Evolutionary conservation across 2,888 invertebrate species (phyloP), one percentile per base, ranked within the genome.

Genomic region (Cephus runcator): DNA sequence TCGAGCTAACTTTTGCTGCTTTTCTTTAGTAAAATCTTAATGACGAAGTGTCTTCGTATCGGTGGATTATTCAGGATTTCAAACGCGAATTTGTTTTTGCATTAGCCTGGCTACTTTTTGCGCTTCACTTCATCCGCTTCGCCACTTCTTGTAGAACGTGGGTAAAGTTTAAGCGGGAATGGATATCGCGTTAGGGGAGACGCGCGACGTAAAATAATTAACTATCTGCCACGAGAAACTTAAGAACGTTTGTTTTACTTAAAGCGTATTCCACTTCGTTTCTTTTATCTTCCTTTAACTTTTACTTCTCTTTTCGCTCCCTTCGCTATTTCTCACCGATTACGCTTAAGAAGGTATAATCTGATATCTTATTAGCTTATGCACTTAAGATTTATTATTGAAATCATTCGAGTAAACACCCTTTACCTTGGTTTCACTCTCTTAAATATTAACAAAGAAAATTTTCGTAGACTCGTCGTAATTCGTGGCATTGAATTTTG

Each of bases 181-280:
- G 78, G 83, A 84, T 85, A 84, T 85, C 83, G 84, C 83, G 82
- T 87, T 85, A 86, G 81, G 80, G 77, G 79, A 83, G 83, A 82
- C 83, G 83, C 81, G 87, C 56, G 56, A 56, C 56, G 56, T 83
- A 85, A 88, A 89, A 89, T 89, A 88, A 89, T 88, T 88, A 89
- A 88, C 88, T 87, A 84, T 83, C 81, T 84, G 84, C 81, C 83
- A 81, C 82, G 85, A 85, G 85, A 88, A 88, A 88, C 87, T 88
- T 85, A 86, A 89, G 88, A 87, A 86, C 88, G 87, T 89, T 89
- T 88, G 88, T 88, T 89, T 87, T 86, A 89, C 86, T 88, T 86
- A 86, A 86, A 86, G 84, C 79, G 77, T 77, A 76, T 73, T 73
- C 77, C 35, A 35, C 56, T 56, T 74, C 35, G 34, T 33, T 36